Base-by-base conservation (phyloP, 2,797 vertebrate species). In the Lepidocolaptes lacrymiger region DNA sequence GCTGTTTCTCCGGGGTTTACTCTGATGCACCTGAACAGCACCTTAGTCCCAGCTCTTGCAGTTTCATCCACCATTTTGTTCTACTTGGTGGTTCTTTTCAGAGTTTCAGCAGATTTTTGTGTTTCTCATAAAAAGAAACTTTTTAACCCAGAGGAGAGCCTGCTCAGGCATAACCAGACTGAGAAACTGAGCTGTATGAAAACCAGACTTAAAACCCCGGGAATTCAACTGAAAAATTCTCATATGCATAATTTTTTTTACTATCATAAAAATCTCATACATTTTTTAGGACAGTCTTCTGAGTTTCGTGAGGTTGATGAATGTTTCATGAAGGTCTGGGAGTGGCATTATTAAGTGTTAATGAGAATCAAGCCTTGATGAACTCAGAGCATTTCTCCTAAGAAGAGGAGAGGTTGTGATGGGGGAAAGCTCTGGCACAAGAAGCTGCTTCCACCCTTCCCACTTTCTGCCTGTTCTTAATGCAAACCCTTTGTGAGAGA, bases 261-360 rank as follows among this genome's bases (percentile, higher is more conserved):
- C 67, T 88, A 73, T 92, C 72, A 49, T 91, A 78, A 95, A 95
- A 94, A 88, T 90, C 83, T 95, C 90, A 86, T 94, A n/a, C 46
- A 89, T 95, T 91, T 94, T 95, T 81, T 66, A 96, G 94, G 78
- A 27, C 75, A 30, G 7, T 78, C 79, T 89, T 68, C 59, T 73
- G 66, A 89, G 48, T 94, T 93, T 84, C 37, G 18, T 84, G 85
- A 86, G 73, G 43, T 41, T 84, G 69, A 78, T 91, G 51, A 87
- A 91, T 93, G 85, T 96, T 95, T 94, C 76, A 76, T 93, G 73
- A 84, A 78, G 73, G 26, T n/a, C 73, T 85, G 51, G 89, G 79
- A 84, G 89, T 73, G 73, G 76, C 76, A 41, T 89, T 96, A 92
- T 91, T 89, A 95, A 92, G 79, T 63, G 95, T 92, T 88, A 91